A percentile compares a stretch with the other conserved stretches of the same genome.
Evolutionary conservation across 1,140 invertebrate genomes (phyloP).

Genomic region (Sesamia nonagrioides): DNA sequence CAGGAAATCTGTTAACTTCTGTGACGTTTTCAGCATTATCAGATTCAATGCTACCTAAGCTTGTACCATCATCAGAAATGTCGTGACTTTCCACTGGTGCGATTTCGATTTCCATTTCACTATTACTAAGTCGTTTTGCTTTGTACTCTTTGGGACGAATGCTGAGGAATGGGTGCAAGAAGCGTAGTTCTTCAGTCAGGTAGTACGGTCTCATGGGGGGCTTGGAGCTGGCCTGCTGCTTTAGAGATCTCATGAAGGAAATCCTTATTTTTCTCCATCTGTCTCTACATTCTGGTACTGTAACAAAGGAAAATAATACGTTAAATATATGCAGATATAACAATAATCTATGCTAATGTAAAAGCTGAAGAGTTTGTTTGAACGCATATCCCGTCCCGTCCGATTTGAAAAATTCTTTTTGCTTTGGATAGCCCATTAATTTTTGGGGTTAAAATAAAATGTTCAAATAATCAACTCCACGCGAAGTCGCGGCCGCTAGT

Average conservation of each 20-base stretch:
- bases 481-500: no score
- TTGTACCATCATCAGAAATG: background rate
- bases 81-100: background rate
- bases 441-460: no score
- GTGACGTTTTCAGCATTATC: background rate
- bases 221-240: conserved; percentile 47
- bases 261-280: conserved; percentile 57
- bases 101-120: conserved; percentile 7
- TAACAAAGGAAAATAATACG: conserved; percentile 43
- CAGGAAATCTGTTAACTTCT: background rate
- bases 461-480: no score
- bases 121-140: background rate
- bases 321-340: background rate
- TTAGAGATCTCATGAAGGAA: conserved; percentile 52
- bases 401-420: no score
- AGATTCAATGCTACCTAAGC: background rate
- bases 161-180: conserved; percentile 49
- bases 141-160: background rate
- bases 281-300: conserved; percentile 54
- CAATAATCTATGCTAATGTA: no score
- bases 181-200: conserved; percentile 51
- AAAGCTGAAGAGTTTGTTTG: no score
- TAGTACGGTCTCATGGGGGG: conserved; percentile 54
- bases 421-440: no score
- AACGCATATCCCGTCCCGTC: no score